A percentile compares a stretch with the other conserved stretches of the same genome.
phyloP scores from a whole-genome alignment of 2,797 vertebrate genomes.

The Okamejei kenojei region DNA sequence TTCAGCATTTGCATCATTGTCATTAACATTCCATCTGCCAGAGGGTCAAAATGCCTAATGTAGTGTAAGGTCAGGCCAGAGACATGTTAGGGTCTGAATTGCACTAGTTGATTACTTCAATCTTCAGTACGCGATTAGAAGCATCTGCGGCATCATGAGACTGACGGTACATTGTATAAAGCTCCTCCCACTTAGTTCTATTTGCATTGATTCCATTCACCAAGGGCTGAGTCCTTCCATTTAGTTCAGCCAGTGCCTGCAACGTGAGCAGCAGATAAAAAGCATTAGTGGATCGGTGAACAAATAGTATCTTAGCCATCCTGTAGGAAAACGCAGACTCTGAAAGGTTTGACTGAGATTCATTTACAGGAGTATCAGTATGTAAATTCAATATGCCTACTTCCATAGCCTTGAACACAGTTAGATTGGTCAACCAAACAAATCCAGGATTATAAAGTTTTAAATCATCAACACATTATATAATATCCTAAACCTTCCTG shows the following conservation, averaged over 20 bases:
- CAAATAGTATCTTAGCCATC: no score
- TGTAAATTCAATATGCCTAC: neutral
- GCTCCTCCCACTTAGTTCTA: conserved; percentile 63
- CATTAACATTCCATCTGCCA: conserved; percentile 37
- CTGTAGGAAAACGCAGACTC: neutral
- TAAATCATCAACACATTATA: neutral
- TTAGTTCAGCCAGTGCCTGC: conserved; percentile 61
- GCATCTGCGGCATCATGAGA: conserved; percentile 43
- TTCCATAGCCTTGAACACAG: neutral
- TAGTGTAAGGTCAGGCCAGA: conserved; percentile 17
- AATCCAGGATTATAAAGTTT: neutral
- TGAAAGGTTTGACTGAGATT: neutral
- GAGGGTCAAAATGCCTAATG: neutral
- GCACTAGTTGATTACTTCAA: conserved; percentile 36
- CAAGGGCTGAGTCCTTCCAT: conserved; percentile 68
- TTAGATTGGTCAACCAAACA: neutral
- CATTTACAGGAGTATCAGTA: neutral
- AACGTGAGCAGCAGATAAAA: conserved; percentile 22
- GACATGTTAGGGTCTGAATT: conserved; percentile 27
- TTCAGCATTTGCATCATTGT: conserved; percentile 25
- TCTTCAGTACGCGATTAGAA: conserved; percentile 23
- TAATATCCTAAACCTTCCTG: neutral
- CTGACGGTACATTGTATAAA: conserved; percentile 57
- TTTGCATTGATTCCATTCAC: conserved; percentile 62
- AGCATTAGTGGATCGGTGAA: neutral